Base-by-base conservation (phyloP, 2,888 invertebrate genomes). In the Plebejus argus region DNA sequence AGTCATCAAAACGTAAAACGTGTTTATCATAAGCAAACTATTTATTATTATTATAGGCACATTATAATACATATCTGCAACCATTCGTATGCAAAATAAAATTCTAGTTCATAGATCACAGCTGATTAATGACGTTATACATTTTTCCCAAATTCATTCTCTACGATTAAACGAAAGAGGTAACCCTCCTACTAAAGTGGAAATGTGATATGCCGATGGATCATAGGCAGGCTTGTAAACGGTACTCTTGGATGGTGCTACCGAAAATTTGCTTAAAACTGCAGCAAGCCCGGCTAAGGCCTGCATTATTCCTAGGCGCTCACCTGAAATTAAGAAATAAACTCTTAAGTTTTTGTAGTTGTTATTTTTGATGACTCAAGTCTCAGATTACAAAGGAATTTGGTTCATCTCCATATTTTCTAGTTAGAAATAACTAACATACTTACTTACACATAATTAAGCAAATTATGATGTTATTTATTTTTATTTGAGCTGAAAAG, bases 231-330 rank as follows among this genome's bases (percentile, higher is more conserved):
- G 18, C 53, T 15, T 53, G 53, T 53, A 53, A 53, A 53, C 53
- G 18, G 53, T 53, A 53, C 53, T 53, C 53, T 53, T 53, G 18
- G 81, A 79, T 6, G 82, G 82, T 15, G 77, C 71, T 8, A 82
- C 79, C 0, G 81, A 76, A 56, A 80, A 82, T 61, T 76, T 77
- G 35, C 78, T 78, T 12, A 82, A 79, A 6, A 82, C 76, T 28
- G 82, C 81, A 1, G 81, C 82, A 23, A 80, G 53, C 3, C 82
- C 82, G 0, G 82, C 81, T 45, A 82, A 66, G 0, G 81, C 79
- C 78, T 82, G 81, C 81, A 82, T 82, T 12, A 79, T 66, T 0
- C 82, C 82, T n/a, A 82, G 61, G 0, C 82, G 79, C 70, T 79
- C 81, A 12, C 82, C 82, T 82, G 79, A 12, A 80, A 81, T 76